Conservation (phyloP, 1,140 invertebrate species). For the Eriocheir sinensis region DNA sequence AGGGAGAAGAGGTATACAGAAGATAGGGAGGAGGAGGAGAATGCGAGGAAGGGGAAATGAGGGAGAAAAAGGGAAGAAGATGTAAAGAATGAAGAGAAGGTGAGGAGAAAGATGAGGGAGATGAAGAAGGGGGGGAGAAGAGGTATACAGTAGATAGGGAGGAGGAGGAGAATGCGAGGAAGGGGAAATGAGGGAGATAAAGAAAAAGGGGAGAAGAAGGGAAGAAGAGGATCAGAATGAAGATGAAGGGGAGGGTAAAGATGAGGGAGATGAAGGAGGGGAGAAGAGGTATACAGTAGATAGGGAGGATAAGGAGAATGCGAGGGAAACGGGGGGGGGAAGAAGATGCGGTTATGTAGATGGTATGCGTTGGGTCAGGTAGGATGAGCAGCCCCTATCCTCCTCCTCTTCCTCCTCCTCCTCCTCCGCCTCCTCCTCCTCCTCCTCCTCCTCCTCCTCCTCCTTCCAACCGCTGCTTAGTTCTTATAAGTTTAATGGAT, state of each 20-base stretch:
- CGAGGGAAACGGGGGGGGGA: background rate
- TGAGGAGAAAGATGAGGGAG: background rate
- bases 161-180: conserved; percentile 1
- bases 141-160: background rate
- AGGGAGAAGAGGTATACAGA: background rate
- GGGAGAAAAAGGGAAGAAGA: background rate
- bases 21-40: background rate
- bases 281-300: background rate
- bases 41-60: background rate
- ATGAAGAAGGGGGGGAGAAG: background rate
- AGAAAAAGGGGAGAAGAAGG: background rate
- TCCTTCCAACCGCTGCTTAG: background rate
- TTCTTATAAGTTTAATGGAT: no score
- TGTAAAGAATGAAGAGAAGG: background rate
- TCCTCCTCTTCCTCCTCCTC: background rate
- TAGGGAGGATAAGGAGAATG: background rate
- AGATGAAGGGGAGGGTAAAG: background rate
- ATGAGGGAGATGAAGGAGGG: background rate
- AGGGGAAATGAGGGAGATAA: background rate
- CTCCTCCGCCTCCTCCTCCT: conserved; percentile 8
- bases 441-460: background rate
- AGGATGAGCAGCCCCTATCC: background rate
- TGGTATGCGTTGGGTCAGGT: background rate
- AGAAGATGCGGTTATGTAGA: background rate
- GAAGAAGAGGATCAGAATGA: background rate